These are phyloP conservation scores for Drosophila pegasa DNA, from an alignment of 2,888 invertebrate species.

Conservation along the genomic window DNA sequence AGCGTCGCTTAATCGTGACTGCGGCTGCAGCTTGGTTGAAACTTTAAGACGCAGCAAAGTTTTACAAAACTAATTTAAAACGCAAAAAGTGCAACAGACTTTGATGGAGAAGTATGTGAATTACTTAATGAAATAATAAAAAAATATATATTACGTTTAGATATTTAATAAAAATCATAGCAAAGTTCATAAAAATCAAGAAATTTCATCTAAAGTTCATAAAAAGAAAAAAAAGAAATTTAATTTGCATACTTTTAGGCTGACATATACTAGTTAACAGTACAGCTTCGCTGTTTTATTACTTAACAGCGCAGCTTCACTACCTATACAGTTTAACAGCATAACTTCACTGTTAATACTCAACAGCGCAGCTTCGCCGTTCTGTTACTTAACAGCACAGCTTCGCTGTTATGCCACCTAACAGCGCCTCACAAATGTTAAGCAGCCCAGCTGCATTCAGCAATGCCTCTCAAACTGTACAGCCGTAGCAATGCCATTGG, in stretches of 20 bases:
- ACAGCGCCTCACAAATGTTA: background rate
- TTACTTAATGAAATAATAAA: background rate
- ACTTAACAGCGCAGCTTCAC: too few relatives aligned
- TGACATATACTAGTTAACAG: background rate
- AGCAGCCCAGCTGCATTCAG: background rate
- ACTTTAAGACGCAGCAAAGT: conserved; percentile 21
- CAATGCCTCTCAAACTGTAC: background rate
- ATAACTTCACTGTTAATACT: too few relatives aligned
- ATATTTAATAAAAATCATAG: background rate
- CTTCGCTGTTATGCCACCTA: background rate
- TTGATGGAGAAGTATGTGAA: too few relatives aligned
- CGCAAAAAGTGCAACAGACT: background rate
- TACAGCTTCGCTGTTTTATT: background rate
- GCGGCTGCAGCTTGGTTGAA: conserved; percentile 19
- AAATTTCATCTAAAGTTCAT: background rate
- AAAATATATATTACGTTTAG: background rate
- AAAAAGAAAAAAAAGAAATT: background rate
- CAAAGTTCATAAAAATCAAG: background rate
- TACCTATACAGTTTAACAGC: too few relatives aligned
- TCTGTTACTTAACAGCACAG: background rate
- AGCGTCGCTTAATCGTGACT: conserved; percentile 34
- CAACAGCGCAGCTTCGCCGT: too few relatives aligned
- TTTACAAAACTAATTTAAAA: background rate
- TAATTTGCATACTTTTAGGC: conserved; percentile 3
- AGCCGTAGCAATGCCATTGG: background rate